Base-by-base conservation (phyloP, 2,797 vertebrate genomes). In the Sebastes minor region DNA sequence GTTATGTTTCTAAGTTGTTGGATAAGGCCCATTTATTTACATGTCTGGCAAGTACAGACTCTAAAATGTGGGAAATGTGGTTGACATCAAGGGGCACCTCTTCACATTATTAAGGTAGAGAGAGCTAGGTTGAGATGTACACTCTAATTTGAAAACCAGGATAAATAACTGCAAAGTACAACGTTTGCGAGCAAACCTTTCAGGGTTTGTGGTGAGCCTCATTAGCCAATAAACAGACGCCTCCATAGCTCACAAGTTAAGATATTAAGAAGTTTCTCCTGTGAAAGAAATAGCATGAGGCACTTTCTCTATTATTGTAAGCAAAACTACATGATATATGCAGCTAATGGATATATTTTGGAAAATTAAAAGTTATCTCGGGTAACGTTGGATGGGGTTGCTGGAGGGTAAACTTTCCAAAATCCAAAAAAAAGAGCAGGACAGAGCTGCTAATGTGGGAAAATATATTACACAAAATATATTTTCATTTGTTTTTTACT, bases 181-280 rank as follows among this genome's bases (percentile, higher is more conserved):
- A 65, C 28, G 74, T 92, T 84, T 81, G 68, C 79, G 18, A 79
- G 71, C 33, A 70, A 65, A 55, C n/a, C 16, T 81, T 33, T 78
- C 46, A 74, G 27, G 60, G 69, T 74, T 72, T 64, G 46, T 73
- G 69, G 55, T 60, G 71, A 78, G 74, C 80, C 78, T 92, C 88
- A 91, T 92, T 92, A 91, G 81, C 80, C 73, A 86, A 76, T 86
- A 83, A 91, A 84, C 74, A 74, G 28, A 86, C 83, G 14, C 25
- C 25, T 85, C 76, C 22, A 20, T 72, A 33, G 52, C 76, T 82
- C 27, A 80, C 46, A 78, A 83, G 69, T 64, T 75, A 20, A 73
- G 68, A 80, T 88, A 27, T 33, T 16, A 20, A 2, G 11, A 74
- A 63, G 56, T 78, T 75, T 74, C 10, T 25, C n/a, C 30, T 23